These are phyloP conservation scores for Saccopteryx leptura DNA, from an alignment of 2,113 vertebrate species.

Conservation along the genomic window DNA sequence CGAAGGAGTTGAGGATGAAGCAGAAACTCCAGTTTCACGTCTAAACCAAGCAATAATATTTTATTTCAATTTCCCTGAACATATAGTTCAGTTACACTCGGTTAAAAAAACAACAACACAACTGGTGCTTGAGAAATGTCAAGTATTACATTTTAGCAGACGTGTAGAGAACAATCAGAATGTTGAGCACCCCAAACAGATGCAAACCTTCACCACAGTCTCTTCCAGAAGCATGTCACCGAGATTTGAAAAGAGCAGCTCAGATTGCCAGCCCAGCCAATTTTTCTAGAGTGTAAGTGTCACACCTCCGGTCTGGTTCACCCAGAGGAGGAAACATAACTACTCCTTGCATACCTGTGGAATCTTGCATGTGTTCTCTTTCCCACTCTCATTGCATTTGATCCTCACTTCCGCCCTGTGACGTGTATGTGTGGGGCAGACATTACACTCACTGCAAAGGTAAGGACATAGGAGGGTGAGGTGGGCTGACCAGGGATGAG, in stretches of 20 bases:
- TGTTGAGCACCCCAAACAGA: conserved; percentile 59
- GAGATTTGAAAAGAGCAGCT: conserved; percentile 74
- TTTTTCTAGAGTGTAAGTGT: background rate
- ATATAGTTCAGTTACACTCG: conserved; percentile 66
- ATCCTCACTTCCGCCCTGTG: background rate
- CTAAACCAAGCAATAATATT: conserved; percentile 58
- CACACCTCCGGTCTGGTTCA: background rate
- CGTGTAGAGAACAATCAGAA: conserved; percentile 61
- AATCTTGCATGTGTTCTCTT: background rate
- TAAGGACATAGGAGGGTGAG: background rate
- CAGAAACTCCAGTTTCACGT: conserved; percentile 2
- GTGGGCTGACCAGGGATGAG: background rate
- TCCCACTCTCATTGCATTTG: background rate
- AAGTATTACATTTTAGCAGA: conserved; percentile 74
- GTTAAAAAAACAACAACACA: conserved; percentile 4
- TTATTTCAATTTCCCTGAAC: conserved; percentile 66
- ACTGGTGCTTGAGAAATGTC: conserved; percentile 76
- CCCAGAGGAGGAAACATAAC: conserved; percentile 5
- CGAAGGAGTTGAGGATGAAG: conserved; percentile 36
- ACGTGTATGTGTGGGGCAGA: background rate
- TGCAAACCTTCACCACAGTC: conserved; percentile 54
- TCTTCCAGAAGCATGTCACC: conserved; percentile 25
- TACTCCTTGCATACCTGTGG: background rate
- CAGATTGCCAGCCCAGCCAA: background rate
- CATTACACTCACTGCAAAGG: background rate